Evolutionary conservation across 2,113 vertebrate genomes (phyloP).

Genomic region (Odocoileus hemionus): DNA sequence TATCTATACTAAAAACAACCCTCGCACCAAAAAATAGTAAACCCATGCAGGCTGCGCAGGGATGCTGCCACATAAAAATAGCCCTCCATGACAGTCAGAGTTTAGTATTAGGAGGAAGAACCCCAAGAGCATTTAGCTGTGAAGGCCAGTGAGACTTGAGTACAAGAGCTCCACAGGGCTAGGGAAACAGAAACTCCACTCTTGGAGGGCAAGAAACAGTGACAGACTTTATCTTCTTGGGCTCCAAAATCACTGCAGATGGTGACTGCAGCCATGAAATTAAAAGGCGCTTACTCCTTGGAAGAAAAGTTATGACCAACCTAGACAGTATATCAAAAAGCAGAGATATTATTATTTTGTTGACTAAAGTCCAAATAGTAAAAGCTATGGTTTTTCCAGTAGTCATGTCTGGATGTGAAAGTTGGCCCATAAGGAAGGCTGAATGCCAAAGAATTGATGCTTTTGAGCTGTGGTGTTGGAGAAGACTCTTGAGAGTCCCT

Average conservation of each 20-base stretch:
- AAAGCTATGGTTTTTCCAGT: not conserved
- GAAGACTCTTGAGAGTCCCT: not conserved
- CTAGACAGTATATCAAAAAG: not conserved
- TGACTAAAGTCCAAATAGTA: not conserved
- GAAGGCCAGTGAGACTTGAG: not conserved
- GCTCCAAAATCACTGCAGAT: not conserved
- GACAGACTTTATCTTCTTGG: not conserved
- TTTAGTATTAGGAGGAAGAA: not conserved
- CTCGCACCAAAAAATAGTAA: not conserved
- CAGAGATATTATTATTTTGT: not conserved
- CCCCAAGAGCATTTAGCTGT: not conserved
- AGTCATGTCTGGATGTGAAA: not conserved
- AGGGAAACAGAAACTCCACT: not conserved
- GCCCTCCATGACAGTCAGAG: not conserved
- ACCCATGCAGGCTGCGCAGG: not conserved
- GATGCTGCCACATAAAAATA: not conserved
- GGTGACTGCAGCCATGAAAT: not conserved
- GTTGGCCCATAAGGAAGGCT: not conserved
- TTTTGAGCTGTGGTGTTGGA: not conserved
- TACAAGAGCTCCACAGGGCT: not conserved
- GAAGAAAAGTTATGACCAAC: not conserved
- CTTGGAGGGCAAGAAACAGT: not conserved
- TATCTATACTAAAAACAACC: not conserved
- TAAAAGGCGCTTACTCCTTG: not conserved
- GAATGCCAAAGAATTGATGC: not conserved